Evolutionary conservation across 35 echinoderm and acorn worm species (phyloP), one percentile per base, ranked within the genome.

Genomic region (Nesometra sesokonis): DNA sequence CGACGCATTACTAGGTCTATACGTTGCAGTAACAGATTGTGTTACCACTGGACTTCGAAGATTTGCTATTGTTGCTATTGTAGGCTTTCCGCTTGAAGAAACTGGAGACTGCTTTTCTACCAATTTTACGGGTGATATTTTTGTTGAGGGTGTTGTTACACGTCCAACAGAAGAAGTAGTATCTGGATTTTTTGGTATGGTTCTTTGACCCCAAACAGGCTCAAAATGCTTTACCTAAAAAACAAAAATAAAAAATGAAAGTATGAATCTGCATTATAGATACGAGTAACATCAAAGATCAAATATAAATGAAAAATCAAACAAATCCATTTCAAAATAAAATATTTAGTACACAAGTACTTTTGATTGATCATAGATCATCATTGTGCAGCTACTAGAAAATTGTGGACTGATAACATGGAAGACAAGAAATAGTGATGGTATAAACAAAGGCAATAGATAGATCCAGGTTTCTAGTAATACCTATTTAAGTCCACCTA

Each of bases 211-310:
- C 95, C 96, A 99, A 23, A 92, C 79, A 37, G 96, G 96, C 83
- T 99, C 96, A 94, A 99, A 99, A 82, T 99, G 93, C 57, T 94
- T 93, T 19, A 85, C 80, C 96, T 99, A 52, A 11, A 88, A 87
- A 43, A 80, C 67, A 80, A 83, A 85, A 47, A 34, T 78, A 2
- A 11, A 9, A 38, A 76, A 76, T 36, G 38, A 4, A 43, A 7
- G 38, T 43, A 43, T n/a, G n/a, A n/a, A n/a, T n/a, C n/a, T n/a
- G n/a, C n/a, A 43, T 43, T 43, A 43, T 7, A 43, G 4, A 4
- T n/a, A n/a, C n/a, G n/a, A n/a, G n/a, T n/a, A n/a, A n/a, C n/a
- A n/a, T n/a, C n/a, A n/a, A n/a, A n/a, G n/a, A n/a, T n/a, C n/a
- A n/a, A n/a, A n/a, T n/a, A n/a, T n/a, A n/a, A n/a, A n/a, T n/a